Evolutionary conservation across 2,888 invertebrate species (phyloP).

Genomic region (Seira musarum): DNA sequence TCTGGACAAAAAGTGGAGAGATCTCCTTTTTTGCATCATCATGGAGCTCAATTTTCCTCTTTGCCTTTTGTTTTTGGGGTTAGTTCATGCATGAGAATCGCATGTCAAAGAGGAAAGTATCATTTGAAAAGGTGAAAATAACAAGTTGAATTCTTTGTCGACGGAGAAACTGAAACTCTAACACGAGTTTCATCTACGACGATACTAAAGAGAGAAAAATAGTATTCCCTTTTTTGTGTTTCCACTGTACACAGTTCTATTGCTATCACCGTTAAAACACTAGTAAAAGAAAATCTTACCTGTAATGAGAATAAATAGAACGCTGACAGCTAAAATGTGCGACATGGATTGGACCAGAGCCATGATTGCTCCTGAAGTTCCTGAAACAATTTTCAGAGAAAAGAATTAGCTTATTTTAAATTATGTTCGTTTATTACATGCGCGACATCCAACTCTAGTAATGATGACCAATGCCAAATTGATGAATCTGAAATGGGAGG

Average conservation of each 20-base stretch:
- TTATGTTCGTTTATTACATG: neutral
- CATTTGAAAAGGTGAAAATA: constrained; percentile 19
- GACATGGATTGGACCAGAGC: constrained; percentile 29
- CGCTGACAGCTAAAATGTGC: constrained; percentile 44
- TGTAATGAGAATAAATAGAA: constrained; percentile 63
- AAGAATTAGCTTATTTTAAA: neutral
- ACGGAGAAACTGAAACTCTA: constrained; percentile 3
- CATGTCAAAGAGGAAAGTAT: constrained; percentile 26
- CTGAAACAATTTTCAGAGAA: constrained; percentile 18
- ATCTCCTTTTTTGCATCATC: too few relatives aligned
- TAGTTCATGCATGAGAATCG: constrained; percentile 15
- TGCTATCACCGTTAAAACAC: constrained; percentile 1
- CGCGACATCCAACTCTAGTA: neutral
- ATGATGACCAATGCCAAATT: neutral
- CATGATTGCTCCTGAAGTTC: constrained; percentile 40
- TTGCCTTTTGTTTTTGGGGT: neutral
- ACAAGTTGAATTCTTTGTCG: neutral
- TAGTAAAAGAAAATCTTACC: constrained; percentile 51
- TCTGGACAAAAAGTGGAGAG: too few relatives aligned
- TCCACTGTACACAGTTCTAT: neutral
- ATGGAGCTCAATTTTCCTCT: neutral
- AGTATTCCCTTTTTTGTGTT: neutral
- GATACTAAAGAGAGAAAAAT: neutral
- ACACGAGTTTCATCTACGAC: constrained; percentile 6
- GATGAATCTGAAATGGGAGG: neutral